Evolutionary conservation across 2,888 invertebrate species (phyloP), one percentile per base, ranked within the genome.

Genomic region (Meteorus cinctellus): DNA sequence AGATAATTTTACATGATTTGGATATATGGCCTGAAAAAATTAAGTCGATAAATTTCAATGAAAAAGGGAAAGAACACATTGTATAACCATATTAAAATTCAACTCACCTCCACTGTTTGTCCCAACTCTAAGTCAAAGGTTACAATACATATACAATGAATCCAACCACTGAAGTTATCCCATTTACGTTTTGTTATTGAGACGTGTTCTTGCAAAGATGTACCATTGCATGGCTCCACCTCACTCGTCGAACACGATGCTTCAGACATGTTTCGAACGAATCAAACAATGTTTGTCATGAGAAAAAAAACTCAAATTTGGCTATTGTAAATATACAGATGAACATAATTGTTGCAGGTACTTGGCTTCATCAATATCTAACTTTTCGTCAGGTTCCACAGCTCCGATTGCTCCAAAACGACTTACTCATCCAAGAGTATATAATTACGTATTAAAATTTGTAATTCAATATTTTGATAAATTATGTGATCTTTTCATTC

Each of bases 101-200:
- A 67, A 74, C 78, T 86, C 88, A 95, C 95, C 93, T 99, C 98
- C 91, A 98, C 94, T n/a, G 97, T 97, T 91, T 99, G 99, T 19
- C 99, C 99, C 75, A 99, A 92, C 91, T 99, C 99, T 85, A 99
- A 92, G 92, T 99, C 99, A 91, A 99, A 99, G 12, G 98, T 99
- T 69, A 99, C 98, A 78, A 99, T 96, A 90, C 98, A 98, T 84
- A 99, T 95, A 87, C 98, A 98, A 89, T 98, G 96, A 81, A 99
- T 92, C 99, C 99, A 99, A 90, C 97, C 96, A 75, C 94, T 93
- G 90, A 96, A 94, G 85, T 92, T 92, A 85, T 94, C 93, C 95
- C 96, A 96, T 80, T 86, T 85, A 48, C 74, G 41, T 48, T 74
- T 81, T 10, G 78, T 73, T 69, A 75, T 77, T 48, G 66, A 8